Conservation (phyloP, 2,113 vertebrate species). For the Ammodytes marinus region DNA sequence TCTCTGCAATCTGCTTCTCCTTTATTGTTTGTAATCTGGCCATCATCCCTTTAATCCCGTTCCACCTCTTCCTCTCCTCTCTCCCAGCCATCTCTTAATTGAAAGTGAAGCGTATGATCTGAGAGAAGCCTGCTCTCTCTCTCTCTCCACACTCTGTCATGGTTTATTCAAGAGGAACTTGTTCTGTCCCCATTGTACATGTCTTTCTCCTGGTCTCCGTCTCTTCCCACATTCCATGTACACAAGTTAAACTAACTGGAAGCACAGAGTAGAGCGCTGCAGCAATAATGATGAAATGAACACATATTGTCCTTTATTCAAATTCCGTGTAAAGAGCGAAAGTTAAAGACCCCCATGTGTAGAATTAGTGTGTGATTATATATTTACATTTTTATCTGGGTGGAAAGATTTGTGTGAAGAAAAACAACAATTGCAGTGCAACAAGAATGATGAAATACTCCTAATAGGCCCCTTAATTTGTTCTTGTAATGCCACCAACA, state of each 20-base stretch:
- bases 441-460: background rate
- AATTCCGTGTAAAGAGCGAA: background rate
- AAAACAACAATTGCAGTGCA: background rate
- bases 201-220: background rate
- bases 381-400: background rate
- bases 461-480: background rate
- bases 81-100: slow-evolving; percentile 12
- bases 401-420: background rate
- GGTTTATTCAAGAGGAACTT: background rate
- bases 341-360: background rate
- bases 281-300: background rate
- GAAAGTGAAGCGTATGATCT: background rate
- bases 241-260: slow-evolving; percentile 52
- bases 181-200: background rate
- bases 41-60: slow-evolving; percentile 2
- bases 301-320: background rate
- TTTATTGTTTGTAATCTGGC: slow-evolving; percentile 13
- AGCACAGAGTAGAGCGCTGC: background rate
- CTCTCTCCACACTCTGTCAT: background rate
- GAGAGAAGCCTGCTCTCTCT: background rate
- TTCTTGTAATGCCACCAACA: background rate
- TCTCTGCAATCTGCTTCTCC: slow-evolving; percentile 4
- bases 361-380: no score
- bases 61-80: slow-evolving; percentile 14
- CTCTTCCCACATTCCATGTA: slow-evolving; percentile 44